Evolutionary conservation across 2,113 vertebrate genomes (phyloP), one percentile per base, ranked within the genome.

Genomic region (Romanogobio albipinnatus): DNA sequence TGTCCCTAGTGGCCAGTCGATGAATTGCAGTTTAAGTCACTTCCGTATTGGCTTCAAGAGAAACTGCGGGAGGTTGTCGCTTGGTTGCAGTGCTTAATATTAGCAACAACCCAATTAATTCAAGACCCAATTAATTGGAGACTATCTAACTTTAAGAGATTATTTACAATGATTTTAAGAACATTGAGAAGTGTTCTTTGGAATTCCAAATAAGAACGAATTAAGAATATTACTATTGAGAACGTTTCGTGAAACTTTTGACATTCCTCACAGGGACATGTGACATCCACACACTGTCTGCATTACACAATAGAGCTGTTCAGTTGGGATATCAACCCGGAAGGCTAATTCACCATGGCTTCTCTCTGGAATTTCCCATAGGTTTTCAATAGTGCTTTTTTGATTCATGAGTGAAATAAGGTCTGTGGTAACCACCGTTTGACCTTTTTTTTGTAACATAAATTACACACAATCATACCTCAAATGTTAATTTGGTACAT

Each of bases 301-400:
- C n/a, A 61, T 70, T 22, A 39, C 33, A 39, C 66, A 70, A 39
- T 39, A 70, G 66, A 70, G 66, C 19, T 70, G 33, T 70, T 70
- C 66, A 22, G 64, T 19, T 3, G 17, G 10, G 15, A 68, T 39
- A 10, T 22, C 17, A 9, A 33, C 29, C 62, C 29, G 62, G 29
- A 7, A 66, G 62, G 1, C 33, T 70, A 2, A 22, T 70, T 70
- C 4, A 39, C 66, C 17, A 10, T 70, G 33, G 66, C 33, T 70
- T 70, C 66, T 68, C 64, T 39, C 66, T 70, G 66, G 33, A 70
- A 22, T 70, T 39, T 10, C 33, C 33, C 17, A 70, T 70, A 19
- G 9, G 36, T 43, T 70, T 70, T 70, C 9, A 70, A 39, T 10
- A 2, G 66, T 39, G 66, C 33, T 11, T 68, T 68, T 68, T 56